These are phyloP conservation scores for Lithophane ornitopus DNA, from an alignment of 2,888 invertebrate genomes.

Conservation along the genomic window DNA sequence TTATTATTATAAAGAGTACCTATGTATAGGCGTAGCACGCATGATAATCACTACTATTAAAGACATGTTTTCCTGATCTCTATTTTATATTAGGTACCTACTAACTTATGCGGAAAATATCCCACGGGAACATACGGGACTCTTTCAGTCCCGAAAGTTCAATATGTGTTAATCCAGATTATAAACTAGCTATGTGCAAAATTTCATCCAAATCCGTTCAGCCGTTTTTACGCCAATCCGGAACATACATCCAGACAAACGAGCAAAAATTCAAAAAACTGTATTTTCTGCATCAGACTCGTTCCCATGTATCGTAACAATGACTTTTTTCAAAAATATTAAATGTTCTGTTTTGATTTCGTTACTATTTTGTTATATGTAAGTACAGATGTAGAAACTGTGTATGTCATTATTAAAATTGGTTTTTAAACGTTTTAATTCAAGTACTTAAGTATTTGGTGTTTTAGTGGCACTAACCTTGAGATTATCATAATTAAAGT, in stretches of 20 bases:
- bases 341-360: not conserved
- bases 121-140: not conserved
- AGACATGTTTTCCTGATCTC: not conserved
- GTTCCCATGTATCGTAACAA: not conserved
- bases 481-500: not conserved
- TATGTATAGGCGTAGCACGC: too few species aligned
- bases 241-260: not conserved
- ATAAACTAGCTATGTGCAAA: not conserved
- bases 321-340: too few species aligned
- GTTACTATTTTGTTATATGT: not conserved
- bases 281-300: not conserved
- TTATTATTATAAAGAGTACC: not conserved
- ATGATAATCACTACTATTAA: not conserved
- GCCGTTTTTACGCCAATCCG: not conserved
- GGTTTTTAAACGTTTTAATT: not conserved
- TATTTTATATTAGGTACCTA: not conserved
- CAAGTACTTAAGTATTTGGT: too few species aligned
- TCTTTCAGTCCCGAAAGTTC: too few species aligned
- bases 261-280: not conserved
- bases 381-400: not conserved
- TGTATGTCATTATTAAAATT: not conserved
- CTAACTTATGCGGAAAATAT: not conserved
- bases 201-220: not conserved
- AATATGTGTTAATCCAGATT: not conserved
- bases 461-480: not conserved